Evolutionary conservation across 2,888 invertebrate species (phyloP), one percentile per base, ranked within the genome.

Genomic region (Congeria kusceri): DNA sequence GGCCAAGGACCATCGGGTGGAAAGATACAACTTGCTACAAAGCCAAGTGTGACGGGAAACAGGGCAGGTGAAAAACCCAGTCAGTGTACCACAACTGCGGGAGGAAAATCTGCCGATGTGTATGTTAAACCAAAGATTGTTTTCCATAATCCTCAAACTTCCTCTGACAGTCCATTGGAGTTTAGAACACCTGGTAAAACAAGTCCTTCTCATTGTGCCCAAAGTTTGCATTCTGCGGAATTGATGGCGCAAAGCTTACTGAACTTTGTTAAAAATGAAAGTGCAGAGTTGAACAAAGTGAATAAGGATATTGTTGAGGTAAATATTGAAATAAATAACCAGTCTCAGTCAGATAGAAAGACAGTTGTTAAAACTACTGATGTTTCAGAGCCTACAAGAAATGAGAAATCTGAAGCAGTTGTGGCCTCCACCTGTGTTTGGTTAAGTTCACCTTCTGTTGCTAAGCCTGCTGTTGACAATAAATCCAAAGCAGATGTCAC

Each of bases 121-220:
- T 78, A 76, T 29, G 66, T 25, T 27, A 83, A 79, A 58, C 83
- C 83, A n/a, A 79, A 83, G 32, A 83, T 83, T 63, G 70, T 83
- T 3, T 83, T 83, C 27, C 83, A 77, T 39, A 49, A 78, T 27
- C 71, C 44, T 13, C 63, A 72, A 29, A n/a, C n/a, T n/a, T n/a
- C n/a, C n/a, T 63, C 61, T 20, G 58, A 58, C 28, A 68, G 69
- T 39, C 69, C 72, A 3, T 67, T 66, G 9, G 57, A 68, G 46
- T 75, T 69, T 59, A 59, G 56, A 20, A 62, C 44, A 18, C 32
- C 68, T 0, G 46, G 29, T 29, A 59, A 23, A 29, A 23, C 59
- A 15, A 11, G 15, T 11, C n/a, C 27, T 20, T 39, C 29, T 20
- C 20, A 1, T 46, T 18, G 29, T 28, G 25, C 29, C 29, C 65